Percentiles rank a stretch among this genome's conserved stretches.
These are phyloP conservation scores for Clanis bilineata DNA, from an alignment of 2,888 invertebrate species.

Conservation along the genomic window DNA sequence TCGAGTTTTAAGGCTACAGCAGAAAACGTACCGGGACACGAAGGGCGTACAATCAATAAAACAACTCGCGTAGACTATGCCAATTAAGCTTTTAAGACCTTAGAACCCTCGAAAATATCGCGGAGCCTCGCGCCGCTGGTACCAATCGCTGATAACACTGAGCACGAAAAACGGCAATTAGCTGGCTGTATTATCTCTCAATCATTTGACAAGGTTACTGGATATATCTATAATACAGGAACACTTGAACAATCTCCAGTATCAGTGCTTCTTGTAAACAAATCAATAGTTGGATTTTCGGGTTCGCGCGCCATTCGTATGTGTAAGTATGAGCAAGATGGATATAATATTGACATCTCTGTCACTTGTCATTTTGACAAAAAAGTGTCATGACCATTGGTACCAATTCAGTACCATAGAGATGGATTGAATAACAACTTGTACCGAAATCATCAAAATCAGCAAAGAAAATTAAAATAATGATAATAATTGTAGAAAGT, in stretches of 20 bases:
- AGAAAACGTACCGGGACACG: conserved; percentile 49
- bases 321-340: conserved; percentile 1
- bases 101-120: conserved; percentile 52
- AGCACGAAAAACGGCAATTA: conserved; percentile 75
- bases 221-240: conserved; percentile 56
- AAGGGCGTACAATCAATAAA: conserved; percentile 72
- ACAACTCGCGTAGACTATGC: conserved; percentile 59
- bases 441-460: too few species aligned
- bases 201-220: conserved; percentile 71
- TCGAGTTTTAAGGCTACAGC: conserved; percentile 45
- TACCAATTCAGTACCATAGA: too few species aligned
- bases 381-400: too few species aligned
- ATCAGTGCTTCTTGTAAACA: conserved; percentile 69
- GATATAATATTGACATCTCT: not conserved
- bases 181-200: conserved; percentile 67
- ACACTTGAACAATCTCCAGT: conserved; percentile 50
- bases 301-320: conserved; percentile 50
- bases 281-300: conserved; percentile 71
- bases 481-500: too few species aligned
- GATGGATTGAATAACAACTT: too few species aligned
- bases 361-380: not conserved
- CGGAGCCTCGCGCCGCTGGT: conserved; percentile 57
- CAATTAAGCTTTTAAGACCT: conserved; percentile 62
- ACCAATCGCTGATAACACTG: conserved; percentile 70
- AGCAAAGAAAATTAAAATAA: too few species aligned